A percentile compares a stretch with the other conserved stretches of the same genome.
Evolutionary conservation across 2,113 vertebrate genomes (phyloP).

Genomic region (Azemiops feae): DNA sequence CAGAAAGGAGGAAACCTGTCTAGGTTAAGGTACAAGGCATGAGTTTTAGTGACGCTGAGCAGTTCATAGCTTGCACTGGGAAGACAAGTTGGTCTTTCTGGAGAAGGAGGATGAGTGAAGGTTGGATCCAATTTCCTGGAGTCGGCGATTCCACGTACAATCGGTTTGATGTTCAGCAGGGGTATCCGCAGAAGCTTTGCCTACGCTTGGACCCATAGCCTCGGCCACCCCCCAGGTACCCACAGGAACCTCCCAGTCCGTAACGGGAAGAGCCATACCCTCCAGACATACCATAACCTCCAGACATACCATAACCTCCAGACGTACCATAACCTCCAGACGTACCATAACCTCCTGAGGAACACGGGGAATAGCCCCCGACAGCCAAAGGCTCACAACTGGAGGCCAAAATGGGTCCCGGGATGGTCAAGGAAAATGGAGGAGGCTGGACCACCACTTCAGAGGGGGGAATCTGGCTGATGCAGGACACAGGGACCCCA

Average conservation of each 20-base stretch:
- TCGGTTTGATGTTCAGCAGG: neutral
- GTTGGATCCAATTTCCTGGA: too few relatives aligned
- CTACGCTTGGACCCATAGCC: neutral
- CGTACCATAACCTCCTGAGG: neutral
- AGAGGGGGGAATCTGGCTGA: neutral
- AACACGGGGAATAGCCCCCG: neutral
- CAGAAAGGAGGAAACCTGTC: neutral
- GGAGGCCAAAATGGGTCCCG: neutral
- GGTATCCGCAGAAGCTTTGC: neutral
- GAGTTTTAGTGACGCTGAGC: neutral
- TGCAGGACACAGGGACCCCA: neutral
- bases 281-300: neutral
- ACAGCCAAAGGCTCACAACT: neutral
- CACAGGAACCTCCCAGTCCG: neutral
- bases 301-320: neutral
- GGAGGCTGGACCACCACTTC: conserved; percentile 5
- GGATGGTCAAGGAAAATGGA: neutral
- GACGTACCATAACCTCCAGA: neutral
- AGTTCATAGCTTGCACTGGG: neutral
- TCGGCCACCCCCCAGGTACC: neutral
- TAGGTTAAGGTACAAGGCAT: neutral
- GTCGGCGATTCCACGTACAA: neutral
- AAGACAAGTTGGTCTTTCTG: neutral
- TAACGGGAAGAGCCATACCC: neutral
- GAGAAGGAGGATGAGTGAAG: neutral